Evolutionary conservation across 2,797 vertebrate genomes (phyloP).

Genomic region (Clarias pachynema): DNA sequence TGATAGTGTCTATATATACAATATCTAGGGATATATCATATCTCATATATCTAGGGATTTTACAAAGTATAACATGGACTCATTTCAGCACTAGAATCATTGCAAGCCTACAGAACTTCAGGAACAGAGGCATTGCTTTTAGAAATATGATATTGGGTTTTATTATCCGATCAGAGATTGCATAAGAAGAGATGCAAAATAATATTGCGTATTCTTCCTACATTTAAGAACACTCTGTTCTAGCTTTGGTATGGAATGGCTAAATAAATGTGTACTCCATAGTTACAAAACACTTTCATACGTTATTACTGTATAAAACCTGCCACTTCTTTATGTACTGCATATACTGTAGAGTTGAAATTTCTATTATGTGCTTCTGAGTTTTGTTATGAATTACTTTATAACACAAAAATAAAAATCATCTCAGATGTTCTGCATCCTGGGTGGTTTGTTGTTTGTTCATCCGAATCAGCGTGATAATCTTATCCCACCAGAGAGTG

Average conservation of each 20-base stretch:
- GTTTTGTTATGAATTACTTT: background rate
- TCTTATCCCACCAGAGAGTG: constrained; percentile 1
- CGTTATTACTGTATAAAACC: constrained; percentile 14
- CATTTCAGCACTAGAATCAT: background rate
- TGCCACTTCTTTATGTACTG: constrained; percentile 9
- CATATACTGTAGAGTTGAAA: background rate
- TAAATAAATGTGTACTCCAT: constrained; percentile 14
- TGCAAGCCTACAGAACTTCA: background rate
- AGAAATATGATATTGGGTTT: background rate
- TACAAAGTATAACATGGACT: background rate
- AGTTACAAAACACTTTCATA: background rate
- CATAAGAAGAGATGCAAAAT: background rate
- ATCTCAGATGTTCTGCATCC: constrained; percentile 12
- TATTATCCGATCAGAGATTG: background rate
- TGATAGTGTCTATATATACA: background rate
- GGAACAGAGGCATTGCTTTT: background rate
- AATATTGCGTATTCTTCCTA: background rate
- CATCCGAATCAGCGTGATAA: constrained; percentile 17
- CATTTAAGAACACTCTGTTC: constrained; percentile 45
- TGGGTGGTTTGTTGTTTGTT: constrained; percentile 27
- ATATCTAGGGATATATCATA: too few relatives aligned
- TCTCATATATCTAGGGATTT: background rate
- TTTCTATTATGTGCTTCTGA: constrained; percentile 19
- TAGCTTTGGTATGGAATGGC: constrained; percentile 54
- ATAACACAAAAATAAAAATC: background rate